Conservation (phyloP, 2,113 vertebrate genomes). For the Phalacrocorax carbo region DNA sequence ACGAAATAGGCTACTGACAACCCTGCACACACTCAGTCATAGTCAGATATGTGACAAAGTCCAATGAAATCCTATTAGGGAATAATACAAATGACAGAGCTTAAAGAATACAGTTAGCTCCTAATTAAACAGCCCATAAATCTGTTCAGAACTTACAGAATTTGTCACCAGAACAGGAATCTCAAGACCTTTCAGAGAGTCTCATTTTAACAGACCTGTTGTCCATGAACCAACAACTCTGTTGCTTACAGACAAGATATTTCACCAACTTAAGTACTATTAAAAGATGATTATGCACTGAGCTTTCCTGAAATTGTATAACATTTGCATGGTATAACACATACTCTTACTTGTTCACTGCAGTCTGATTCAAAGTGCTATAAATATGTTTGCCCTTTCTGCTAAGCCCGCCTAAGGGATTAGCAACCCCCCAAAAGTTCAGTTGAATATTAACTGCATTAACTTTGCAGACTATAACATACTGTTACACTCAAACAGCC, state of each 20-base stretch:
- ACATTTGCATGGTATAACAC: slow-evolving; percentile 69
- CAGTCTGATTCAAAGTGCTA: slow-evolving; percentile 85
- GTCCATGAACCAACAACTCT: slow-evolving; percentile 17
- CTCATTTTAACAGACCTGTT: slow-evolving; percentile 28
- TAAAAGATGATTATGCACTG: slow-evolving; percentile 49
- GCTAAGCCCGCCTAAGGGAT: slow-evolving; percentile 81
- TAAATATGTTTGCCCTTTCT: slow-evolving; percentile 93
- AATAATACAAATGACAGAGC: slow-evolving; percentile 52
- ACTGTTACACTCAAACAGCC: slow-evolving; percentile 69
- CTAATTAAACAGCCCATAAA: slow-evolving; percentile 53
- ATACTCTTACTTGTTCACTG: slow-evolving; percentile 76
- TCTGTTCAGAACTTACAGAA: background rate
- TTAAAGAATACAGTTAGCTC: slow-evolving; percentile 49
- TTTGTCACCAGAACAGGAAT: slow-evolving; percentile 20
- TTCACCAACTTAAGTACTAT: slow-evolving; percentile 31
- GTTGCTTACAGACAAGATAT: background rate
- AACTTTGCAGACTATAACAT: slow-evolving; percentile 71
- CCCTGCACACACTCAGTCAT: background rate
- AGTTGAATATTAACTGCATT: slow-evolving; percentile 80
- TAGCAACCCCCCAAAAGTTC: slow-evolving; percentile 83
- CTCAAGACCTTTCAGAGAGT: background rate
- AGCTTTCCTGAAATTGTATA: slow-evolving; percentile 67
- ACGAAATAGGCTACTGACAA: background rate
- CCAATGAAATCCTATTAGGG: slow-evolving; percentile 45
- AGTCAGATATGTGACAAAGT: slow-evolving; percentile 29